These are phyloP conservation scores for Scaptomyza flava DNA, from an alignment of 2,888 invertebrate species.

Conservation along the genomic window DNA sequence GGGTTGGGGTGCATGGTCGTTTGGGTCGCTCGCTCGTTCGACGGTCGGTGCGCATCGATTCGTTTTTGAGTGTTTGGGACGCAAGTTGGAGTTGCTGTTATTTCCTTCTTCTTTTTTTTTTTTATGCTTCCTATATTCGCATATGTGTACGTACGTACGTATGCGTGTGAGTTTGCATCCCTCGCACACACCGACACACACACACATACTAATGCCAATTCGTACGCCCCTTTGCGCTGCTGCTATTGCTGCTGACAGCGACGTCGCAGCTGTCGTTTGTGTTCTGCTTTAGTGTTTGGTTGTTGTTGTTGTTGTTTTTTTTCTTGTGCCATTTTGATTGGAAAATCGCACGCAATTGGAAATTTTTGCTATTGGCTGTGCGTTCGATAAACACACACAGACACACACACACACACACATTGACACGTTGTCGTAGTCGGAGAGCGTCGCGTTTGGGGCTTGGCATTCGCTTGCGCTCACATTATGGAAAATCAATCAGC, in stretches of 20 bases:
- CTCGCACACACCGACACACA: slow-evolving; percentile 35
- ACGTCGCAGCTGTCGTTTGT: slow-evolving; percentile 42
- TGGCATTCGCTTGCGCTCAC: slow-evolving; percentile 58
- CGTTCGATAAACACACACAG: slow-evolving; percentile 65
- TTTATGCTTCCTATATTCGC: slow-evolving; percentile 26
- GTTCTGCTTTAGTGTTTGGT: slow-evolving; percentile 21
- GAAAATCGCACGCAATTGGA: slow-evolving; percentile 80
- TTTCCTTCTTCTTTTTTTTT: slow-evolving; percentile 9
- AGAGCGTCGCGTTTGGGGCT: slow-evolving; percentile 27
- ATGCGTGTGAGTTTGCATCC: slow-evolving; percentile 42
- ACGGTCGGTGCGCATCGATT: slow-evolving; percentile 69
- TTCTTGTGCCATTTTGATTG: slow-evolving; percentile 74
- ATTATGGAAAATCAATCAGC: slow-evolving; percentile 77
- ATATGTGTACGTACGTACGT: slow-evolving; percentile 34
- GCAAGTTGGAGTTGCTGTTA: slow-evolving; percentile 52
- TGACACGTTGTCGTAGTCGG: slow-evolving; percentile 3
- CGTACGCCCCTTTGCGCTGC: slow-evolving; percentile 57
- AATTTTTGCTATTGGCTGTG: slow-evolving; percentile 78
- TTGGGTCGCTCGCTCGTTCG: slow-evolving; percentile 52
- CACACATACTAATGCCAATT: slow-evolving; percentile 18
- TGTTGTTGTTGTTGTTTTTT: slow-evolving; percentile 24
- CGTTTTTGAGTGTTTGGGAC: slow-evolving; percentile 61
- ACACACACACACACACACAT: slow-evolving; percentile 32
- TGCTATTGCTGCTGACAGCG: slow-evolving; percentile 25
- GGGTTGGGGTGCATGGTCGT: slow-evolving; percentile 19